Percentiles rank a stretch among this genome's conserved stretches.
Evolutionary conservation across 2,113 vertebrate species (phyloP).

Genomic region (Dipodomys stephensi): DNA sequence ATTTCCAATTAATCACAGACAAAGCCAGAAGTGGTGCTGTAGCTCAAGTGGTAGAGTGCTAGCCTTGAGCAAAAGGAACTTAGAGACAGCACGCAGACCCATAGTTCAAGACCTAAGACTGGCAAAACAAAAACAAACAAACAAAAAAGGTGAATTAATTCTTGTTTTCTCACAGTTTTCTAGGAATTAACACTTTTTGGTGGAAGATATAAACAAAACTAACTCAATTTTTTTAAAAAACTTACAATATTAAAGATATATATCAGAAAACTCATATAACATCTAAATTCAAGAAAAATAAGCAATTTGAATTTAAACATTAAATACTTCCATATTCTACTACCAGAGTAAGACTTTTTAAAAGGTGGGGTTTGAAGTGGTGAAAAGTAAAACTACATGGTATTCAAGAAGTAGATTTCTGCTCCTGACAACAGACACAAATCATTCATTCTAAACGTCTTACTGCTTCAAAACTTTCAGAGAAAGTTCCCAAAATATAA

Average conservation of each 20-base stretch:
- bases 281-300: conserved; percentile 1
- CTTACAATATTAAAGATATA: not conserved
- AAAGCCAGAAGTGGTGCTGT: too few species aligned
- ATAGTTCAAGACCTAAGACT: not conserved
- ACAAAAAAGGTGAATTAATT: not conserved
- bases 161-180: not conserved
- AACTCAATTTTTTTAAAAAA: not conserved
- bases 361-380: too few species aligned
- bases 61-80: too few species aligned
- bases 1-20: too few species aligned
- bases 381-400: not conserved
- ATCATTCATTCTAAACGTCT: not conserved
- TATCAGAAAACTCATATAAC: not conserved
- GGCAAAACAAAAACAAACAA: too few species aligned
- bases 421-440: not conserved
- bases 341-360: not conserved
- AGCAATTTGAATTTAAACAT: not conserved
- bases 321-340: not conserved
- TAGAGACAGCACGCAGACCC: not conserved
- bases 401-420: not conserved
- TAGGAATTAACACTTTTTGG: not conserved
- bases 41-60: too few species aligned
- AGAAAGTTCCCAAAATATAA: not conserved
- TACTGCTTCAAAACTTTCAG: not conserved
- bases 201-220: conserved; percentile 5